Percentiles rank a stretch among this genome's conserved stretches.
phyloP scores from a whole-genome alignment of 1,140 invertebrate genomes.

The Drosophila funebris region DNA sequence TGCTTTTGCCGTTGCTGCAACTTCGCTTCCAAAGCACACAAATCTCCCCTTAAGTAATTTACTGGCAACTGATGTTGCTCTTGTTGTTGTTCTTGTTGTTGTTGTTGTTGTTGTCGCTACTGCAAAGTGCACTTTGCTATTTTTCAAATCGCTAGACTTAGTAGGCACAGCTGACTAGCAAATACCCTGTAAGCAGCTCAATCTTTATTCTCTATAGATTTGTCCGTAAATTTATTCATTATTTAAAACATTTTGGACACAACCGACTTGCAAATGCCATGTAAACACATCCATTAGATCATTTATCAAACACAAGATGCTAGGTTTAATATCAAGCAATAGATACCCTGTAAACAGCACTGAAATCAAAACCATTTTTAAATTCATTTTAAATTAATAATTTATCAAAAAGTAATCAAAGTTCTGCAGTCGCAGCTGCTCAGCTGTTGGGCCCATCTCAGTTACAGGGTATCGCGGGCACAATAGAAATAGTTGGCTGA shows the following conservation, averaged over 20 bases:
- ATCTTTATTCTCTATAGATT: too few relatives aligned
- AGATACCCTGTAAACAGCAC: not conserved
- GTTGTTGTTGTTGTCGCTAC: conserved; percentile 29
- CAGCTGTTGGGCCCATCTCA: not conserved
- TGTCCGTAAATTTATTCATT: too few relatives aligned
- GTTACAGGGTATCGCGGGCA: conserved; percentile 14
- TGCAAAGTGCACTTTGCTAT: conserved; percentile 73
- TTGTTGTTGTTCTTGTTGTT: conserved; percentile 15
- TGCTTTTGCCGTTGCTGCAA: conserved; percentile 4
- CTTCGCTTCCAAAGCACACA: conserved; percentile 49
- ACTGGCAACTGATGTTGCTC: conserved; percentile 55
- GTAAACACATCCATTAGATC: too few relatives aligned
- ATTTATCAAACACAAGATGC: too few relatives aligned
- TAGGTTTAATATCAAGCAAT: too few relatives aligned
- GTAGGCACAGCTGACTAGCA: conserved; percentile 5
- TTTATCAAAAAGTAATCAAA: too few relatives aligned
- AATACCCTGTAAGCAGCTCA: conserved; percentile 10
- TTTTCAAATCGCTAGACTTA: conserved; percentile 69
- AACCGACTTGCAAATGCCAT: too few relatives aligned
- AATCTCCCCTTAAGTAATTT: conserved; percentile 75
- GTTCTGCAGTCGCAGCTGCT: not conserved
- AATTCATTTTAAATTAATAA: too few relatives aligned
- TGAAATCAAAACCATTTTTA: too few relatives aligned
- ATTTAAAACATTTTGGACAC: too few relatives aligned
- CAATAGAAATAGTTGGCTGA: conserved; percentile 48